Conservation (phyloP, 2,888 invertebrate genomes). For the Rotaria socialis region DNA sequence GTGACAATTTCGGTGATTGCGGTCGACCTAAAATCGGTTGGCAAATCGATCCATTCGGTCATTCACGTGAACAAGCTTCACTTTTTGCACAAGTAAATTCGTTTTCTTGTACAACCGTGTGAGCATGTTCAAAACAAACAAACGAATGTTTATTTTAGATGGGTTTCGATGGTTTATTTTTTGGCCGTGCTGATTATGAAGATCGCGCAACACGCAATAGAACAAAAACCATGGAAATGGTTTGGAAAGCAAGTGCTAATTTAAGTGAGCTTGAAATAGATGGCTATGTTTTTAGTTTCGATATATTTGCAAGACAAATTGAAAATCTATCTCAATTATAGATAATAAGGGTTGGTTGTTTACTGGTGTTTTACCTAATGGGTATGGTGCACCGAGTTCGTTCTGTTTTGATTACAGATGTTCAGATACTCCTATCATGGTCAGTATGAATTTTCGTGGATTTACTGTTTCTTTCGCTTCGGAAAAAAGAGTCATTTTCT, state of each 20-base stretch:
- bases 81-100: constrained; percentile 59
- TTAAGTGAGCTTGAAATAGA: constrained; percentile 52
- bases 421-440: constrained; percentile 69
- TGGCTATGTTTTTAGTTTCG: background rate
- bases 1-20: constrained; percentile 63
- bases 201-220: constrained; percentile 69
- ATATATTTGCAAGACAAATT: background rate
- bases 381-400: constrained; percentile 77
- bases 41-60: constrained; percentile 84
- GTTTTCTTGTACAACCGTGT: background rate
- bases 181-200: constrained; percentile 62
- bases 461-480: too few species aligned
- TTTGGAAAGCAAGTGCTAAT: constrained; percentile 72
- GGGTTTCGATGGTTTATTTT: constrained; percentile 43
- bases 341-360: constrained; percentile 64
- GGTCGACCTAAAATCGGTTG: constrained; percentile 73
- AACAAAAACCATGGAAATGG: constrained; percentile 71
- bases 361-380: constrained; percentile 71
- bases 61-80: constrained; percentile 78
- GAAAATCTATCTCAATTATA: background rate
- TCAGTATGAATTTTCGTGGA: background rate
- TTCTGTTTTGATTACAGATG: constrained; percentile 89
- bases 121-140: background rate
- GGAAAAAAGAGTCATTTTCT: too few species aligned
- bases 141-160: constrained; percentile 48